Base-by-base conservation (phyloP, 2,888 invertebrate genomes). In the Omphaloscelis lunosa region DNA sequence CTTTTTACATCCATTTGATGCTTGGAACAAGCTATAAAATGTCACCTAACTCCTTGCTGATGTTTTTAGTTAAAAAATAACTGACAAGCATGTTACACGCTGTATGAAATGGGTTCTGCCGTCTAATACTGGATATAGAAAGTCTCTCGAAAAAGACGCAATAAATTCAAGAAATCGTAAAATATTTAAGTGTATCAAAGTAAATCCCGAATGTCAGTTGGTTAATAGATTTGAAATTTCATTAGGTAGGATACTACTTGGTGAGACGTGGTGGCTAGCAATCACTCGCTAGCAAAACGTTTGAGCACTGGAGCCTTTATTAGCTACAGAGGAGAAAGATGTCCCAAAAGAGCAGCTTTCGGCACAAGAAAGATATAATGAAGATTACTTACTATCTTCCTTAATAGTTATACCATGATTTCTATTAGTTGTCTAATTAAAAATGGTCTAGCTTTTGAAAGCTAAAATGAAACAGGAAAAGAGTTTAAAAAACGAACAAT, bases 11-110 rank as follows among this genome's bases (percentile, higher is more conserved):
- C 66, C 82, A 80, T 78, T 79, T 79, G 74, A 77, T 79, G 89
- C 63, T 85, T 84, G 71, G 73, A 83, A 89, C 92, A 93, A 92
- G 92, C 89, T 89, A 92, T 93, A 92, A 93, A 93, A 90, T 90
- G 89, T 90, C 90, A 88, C 87, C 88, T 86, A 87, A 89, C 86
- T 84, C 83, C 80, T 70, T 79, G 41, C 79, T 88, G 77, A 77
- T 71, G 84, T 88, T 83, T 82, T 79, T 79, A 67, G 74, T 82
- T 75, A 78, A 84, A 87, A 86, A 88, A 85, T 80, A 73, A 81
- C 72, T 73, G 74, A 59, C 70, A 72, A 83, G 77, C 39, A n/a
- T 45, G 73, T 65, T 59, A 41, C 39, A 62, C 27, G 53, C 34
- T 39, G 17, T 1, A n/a, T 23, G 41, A 53, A 63, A 65, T 51